A percentile compares a stretch with the other conserved stretches of the same genome.
Conservation (phyloP, 2,888 invertebrate genomes). For the Trimorus sp. region DNA sequence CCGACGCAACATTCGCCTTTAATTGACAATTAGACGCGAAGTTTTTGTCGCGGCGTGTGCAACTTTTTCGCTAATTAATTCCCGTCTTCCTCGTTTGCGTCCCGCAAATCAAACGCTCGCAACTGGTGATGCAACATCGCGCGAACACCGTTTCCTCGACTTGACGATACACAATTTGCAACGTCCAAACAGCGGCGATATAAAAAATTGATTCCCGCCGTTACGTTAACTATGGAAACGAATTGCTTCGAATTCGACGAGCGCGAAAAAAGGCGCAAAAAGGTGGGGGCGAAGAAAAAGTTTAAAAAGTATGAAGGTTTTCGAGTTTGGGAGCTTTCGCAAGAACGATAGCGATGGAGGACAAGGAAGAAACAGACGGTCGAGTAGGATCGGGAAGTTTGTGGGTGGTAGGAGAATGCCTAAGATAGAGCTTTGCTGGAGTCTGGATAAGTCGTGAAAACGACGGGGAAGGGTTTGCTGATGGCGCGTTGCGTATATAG, state of each 20-base stretch:
- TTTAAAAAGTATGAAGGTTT: conserved; percentile 57
- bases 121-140: neutral
- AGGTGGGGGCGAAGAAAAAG: conserved; percentile 30
- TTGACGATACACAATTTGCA: neutral
- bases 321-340: conserved; percentile 48
- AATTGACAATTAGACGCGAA: no score
- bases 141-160: neutral
- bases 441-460: conserved; percentile 66
- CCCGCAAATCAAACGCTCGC: no score
- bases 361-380: conserved; percentile 63
- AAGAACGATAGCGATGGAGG: conserved; percentile 52
- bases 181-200: neutral
- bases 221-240: conserved; percentile 37
- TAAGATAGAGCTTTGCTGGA: conserved; percentile 63
- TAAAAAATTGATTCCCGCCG: conserved; percentile 6
- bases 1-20: neutral
- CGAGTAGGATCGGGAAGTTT: conserved; percentile 63
- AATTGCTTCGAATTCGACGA: conserved; percentile 51
- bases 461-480: conserved; percentile 63
- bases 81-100: no score
- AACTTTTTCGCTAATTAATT: no score
- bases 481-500: conserved; percentile 69
- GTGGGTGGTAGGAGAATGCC: conserved; percentile 61
- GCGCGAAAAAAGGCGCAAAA: conserved; percentile 20
- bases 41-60: no score